Percentiles rank a stretch among this genome's conserved stretches.
These are phyloP conservation scores for Leptothorax acervorum DNA, from an alignment of 2,888 invertebrate genomes.

Conservation along the genomic window DNA sequence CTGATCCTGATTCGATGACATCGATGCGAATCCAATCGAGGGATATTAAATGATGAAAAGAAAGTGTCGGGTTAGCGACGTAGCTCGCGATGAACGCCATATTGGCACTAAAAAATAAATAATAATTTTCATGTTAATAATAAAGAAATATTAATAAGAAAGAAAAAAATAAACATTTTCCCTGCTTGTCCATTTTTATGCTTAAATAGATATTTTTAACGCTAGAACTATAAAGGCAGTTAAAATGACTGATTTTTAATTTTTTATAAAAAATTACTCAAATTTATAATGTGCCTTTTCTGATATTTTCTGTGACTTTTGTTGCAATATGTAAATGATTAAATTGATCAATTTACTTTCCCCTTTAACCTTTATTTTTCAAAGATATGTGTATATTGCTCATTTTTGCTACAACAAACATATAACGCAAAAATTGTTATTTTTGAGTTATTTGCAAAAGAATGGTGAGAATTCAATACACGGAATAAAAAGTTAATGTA, in stretches of 20 bases:
- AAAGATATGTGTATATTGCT: background rate
- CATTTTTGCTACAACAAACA: background rate
- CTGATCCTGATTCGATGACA: constrained; percentile 79
- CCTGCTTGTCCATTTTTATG: background rate
- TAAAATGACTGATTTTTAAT: background rate
- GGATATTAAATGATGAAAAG: constrained; percentile 76
- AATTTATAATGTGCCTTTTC: no score
- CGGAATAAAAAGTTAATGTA: background rate
- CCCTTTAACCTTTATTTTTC: no score
- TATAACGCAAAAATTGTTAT: background rate
- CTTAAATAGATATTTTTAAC: background rate
- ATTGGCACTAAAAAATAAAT: constrained; percentile 90
- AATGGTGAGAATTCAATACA: background rate
- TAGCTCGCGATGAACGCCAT: constrained; percentile 92
- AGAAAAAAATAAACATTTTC: background rate
- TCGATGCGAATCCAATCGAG: constrained; percentile 76
- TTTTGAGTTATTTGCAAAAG: background rate
- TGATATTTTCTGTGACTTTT: no score
- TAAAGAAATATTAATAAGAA: background rate
- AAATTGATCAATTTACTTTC: no score
- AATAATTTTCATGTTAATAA: constrained; percentile 31
- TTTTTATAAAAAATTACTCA: background rate
- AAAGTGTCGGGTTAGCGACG: constrained; percentile 88
- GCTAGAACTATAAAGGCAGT: background rate
- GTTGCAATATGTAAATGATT: no score